Conservation (phyloP, 2,113 vertebrate species). For the Rhinopithecus roxellana region DNA sequence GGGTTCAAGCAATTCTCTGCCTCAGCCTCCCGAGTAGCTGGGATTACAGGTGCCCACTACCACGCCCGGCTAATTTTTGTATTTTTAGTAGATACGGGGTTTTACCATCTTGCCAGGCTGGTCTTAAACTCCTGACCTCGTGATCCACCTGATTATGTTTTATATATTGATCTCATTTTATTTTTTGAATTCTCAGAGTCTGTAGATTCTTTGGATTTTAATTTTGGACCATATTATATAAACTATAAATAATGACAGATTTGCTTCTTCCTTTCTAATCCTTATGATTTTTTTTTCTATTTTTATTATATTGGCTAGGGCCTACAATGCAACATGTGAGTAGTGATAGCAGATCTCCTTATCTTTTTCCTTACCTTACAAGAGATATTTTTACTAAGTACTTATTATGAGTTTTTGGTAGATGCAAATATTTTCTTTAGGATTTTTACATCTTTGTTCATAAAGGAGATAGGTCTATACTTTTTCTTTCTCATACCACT, state of each 20-base stretch:
- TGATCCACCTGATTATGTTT: background rate
- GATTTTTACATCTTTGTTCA: slow-evolving; percentile 27
- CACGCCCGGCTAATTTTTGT: too few relatives aligned
- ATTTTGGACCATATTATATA: background rate
- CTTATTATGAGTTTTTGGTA: background rate
- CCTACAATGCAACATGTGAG: background rate
- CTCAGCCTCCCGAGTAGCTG: too few relatives aligned
- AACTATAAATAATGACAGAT: slow-evolving; percentile 23
- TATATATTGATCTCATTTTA: slow-evolving; percentile 11
- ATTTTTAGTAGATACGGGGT: too few relatives aligned
- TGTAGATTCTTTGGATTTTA: slow-evolving; percentile 17
- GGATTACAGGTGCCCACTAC: too few relatives aligned
- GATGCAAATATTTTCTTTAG: background rate
- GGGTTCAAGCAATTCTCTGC: too few relatives aligned
- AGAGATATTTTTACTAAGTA: background rate
- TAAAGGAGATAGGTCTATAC: background rate
- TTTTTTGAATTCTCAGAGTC: slow-evolving; percentile 14
- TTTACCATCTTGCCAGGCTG: too few relatives aligned
- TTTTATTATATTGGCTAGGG: background rate
- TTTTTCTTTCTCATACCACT: background rate
- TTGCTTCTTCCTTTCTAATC: background rate
- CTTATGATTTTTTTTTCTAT: background rate
- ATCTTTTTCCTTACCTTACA: slow-evolving; percentile 23
- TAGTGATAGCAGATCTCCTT: background rate
- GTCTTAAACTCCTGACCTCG: too few relatives aligned